A percentile compares a stretch with the other conserved stretches of the same genome.
These are phyloP conservation scores for Chiloscyllium plagiosum DNA, from an alignment of 2,113 vertebrate genomes.

Conservation along the genomic window DNA sequence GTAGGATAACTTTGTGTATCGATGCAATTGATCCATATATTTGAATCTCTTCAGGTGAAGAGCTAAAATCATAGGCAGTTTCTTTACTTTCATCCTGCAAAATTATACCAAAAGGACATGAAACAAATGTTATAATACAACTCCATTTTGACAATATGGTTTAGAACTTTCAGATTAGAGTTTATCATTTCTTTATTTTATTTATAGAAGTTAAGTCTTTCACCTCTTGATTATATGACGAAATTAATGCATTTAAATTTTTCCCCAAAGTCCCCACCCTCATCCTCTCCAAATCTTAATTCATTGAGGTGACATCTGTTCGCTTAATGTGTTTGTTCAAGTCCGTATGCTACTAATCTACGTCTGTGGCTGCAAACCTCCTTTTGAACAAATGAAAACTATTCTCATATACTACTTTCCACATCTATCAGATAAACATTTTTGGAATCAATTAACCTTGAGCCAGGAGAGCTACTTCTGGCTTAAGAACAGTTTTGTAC, in stretches of 20 bases:
- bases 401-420: background rate
- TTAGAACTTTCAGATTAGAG: background rate
- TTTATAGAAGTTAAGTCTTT: background rate
- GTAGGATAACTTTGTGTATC: constrained; percentile 75
- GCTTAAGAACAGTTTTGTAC: background rate
- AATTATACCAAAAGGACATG: background rate
- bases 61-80: constrained; percentile 75
- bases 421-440: background rate
- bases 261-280: background rate
- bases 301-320: background rate
- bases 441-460: too few relatives aligned
- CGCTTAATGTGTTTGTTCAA: background rate
- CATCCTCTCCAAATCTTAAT: background rate
- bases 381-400: background rate
- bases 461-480: background rate
- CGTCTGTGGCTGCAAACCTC: background rate
- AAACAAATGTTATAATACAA: background rate
- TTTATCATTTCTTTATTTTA: background rate
- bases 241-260: background rate
- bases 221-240: background rate
- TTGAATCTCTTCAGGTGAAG: constrained; percentile 77
- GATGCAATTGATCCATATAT: constrained; percentile 76
- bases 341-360: background rate
- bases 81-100: constrained; percentile 74
- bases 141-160: background rate